phyloP scores from a whole-genome alignment of 92 coral and sea anemone genomes.

The Muricea muricata region DNA sequence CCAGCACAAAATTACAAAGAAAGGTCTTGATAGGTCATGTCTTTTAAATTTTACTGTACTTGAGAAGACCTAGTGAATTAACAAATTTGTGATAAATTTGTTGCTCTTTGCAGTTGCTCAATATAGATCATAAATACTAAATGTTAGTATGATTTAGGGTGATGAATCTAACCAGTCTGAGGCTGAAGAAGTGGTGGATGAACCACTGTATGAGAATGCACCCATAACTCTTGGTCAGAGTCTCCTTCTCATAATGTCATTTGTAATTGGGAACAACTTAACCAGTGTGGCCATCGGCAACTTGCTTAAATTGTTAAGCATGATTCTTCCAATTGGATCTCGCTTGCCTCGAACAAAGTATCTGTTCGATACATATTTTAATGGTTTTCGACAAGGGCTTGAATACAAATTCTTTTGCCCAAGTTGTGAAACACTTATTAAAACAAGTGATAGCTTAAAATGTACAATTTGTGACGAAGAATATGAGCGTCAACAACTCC shows the following conservation, averaged over 20 bases:
- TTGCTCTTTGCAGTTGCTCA: too few species aligned
- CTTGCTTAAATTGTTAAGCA: slow-evolving; percentile 4
- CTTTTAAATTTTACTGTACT: too few species aligned
- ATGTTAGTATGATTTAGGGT: neutral
- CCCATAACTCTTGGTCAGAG: slow-evolving; percentile 2
- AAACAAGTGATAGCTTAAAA: neutral
- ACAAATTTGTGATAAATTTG: too few species aligned
- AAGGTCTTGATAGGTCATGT: too few species aligned
- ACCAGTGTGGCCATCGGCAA: neutral
- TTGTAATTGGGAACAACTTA: neutral
- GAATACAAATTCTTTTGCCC: neutral
- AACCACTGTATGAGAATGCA: slow-evolving; percentile 2
- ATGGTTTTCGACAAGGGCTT: neutral
- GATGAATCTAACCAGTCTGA: slow-evolving; percentile 13
- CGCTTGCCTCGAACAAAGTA: neutral
- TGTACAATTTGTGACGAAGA: neutral
- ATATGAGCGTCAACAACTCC: neutral
- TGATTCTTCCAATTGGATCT: neutral
- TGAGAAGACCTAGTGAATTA: too few species aligned
- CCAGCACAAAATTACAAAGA: too few species aligned
- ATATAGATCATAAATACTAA: slow-evolving; percentile 17
- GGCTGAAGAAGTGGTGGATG: neutral
- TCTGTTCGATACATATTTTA: neutral
- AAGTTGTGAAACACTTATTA: neutral
- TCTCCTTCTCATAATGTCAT: slow-evolving; percentile 1